Evolutionary conservation across 1,140 invertebrate genomes (phyloP).

Genomic region (Oncopodura yosiiana): DNA sequence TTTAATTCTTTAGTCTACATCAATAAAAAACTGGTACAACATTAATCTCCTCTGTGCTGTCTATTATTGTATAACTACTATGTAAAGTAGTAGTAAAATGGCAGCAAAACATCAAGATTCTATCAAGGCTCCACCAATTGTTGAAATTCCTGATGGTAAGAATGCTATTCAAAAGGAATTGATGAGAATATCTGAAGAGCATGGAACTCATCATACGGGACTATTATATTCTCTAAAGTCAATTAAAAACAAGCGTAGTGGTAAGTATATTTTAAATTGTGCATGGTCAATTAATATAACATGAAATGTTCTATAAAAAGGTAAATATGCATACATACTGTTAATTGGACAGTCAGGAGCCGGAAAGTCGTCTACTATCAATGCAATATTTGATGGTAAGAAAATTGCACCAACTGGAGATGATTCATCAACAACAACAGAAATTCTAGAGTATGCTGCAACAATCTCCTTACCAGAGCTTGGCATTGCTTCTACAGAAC

Average conservation of each 20-base stretch:
- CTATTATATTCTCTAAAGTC: conserved; percentile 10
- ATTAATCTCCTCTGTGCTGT: no score
- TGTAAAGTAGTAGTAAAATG: no score
- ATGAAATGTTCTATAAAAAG: no score
- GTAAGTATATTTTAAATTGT: no score
- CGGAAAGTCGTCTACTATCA: conserved; percentile 18
- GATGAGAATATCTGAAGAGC: background rate
- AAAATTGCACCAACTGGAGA: conserved; percentile 8
- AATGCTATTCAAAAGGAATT: background rate
- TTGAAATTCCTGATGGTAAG: background rate
- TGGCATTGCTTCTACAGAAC: conserved; percentile 12
- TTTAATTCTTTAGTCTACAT: no score
- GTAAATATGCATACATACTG: conserved; percentile 22
- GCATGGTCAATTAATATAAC: no score
- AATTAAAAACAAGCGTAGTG: conserved; percentile 10
- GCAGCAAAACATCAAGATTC: no score
- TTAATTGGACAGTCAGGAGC: conserved; percentile 11
- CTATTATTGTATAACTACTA: no score
- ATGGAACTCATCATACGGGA: no score
- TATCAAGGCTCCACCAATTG: conserved; percentile 10
- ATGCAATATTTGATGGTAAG: conserved; percentile 12
- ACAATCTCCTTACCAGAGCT: conserved; percentile 8
- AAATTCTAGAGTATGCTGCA: conserved; percentile 18
- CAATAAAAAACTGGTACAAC: no score
- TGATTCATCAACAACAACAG: conserved; percentile 8